Conservation (phyloP, 2,797 vertebrate species). For the Pitangus sulphuratus region DNA sequence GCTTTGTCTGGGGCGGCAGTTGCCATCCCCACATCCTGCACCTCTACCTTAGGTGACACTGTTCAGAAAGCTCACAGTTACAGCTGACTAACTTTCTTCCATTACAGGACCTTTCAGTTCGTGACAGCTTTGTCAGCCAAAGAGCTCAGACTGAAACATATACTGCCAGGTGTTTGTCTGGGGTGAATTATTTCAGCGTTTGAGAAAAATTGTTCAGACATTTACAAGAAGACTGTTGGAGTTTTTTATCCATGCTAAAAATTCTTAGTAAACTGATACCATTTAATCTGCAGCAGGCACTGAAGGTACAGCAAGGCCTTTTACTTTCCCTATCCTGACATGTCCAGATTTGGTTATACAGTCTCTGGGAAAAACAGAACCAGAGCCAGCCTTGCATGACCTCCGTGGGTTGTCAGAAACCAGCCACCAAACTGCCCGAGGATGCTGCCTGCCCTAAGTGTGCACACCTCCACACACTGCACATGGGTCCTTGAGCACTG, state of each 20-base stretch:
- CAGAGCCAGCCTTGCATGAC: not conserved
- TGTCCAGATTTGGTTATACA: not conserved
- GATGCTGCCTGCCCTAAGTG: not conserved
- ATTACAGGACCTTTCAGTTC: not conserved
- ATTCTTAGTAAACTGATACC: not conserved
- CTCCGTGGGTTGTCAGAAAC: not conserved
- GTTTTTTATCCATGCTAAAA: not conserved
- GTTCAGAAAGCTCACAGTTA: not conserved
- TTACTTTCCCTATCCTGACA: not conserved
- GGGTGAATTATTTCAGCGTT: not conserved
- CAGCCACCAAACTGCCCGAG: not conserved
- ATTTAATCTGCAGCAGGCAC: not conserved
- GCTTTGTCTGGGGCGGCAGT: not conserved
- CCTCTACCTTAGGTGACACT: not conserved
- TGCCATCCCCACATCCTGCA: not conserved
- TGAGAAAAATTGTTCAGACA: conserved; percentile 33
- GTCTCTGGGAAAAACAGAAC: not conserved
- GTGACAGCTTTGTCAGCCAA: conserved; percentile 34
- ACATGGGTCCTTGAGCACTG: fast-evolving
- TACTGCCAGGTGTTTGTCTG: conserved; percentile 25
- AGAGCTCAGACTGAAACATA: not conserved
- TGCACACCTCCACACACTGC: not conserved
- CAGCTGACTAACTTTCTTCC: conserved; percentile 26
- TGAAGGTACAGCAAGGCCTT: not conserved
- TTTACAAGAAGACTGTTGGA: conserved; percentile 22